These are phyloP conservation scores for Uloborus diversus DNA, from an alignment of 1,140 invertebrate species.

Conservation along the genomic window DNA sequence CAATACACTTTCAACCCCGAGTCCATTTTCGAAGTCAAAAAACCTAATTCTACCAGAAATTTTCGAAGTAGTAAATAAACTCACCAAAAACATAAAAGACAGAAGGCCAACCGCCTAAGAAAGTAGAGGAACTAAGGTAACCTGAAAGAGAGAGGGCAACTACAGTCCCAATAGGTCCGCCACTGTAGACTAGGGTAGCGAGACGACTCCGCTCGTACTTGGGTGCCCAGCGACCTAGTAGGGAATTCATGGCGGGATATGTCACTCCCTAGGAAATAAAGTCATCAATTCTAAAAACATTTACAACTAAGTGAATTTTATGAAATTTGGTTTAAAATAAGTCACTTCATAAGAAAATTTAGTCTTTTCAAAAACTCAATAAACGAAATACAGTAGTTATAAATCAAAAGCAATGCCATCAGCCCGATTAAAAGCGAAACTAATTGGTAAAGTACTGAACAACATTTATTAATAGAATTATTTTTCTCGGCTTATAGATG, in stretches of 20 bases:
- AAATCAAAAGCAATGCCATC: too few species aligned
- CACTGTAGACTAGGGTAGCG: conserved; percentile 78
- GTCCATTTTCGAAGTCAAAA: too few species aligned
- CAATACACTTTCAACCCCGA: too few species aligned
- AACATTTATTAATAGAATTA: too few species aligned
- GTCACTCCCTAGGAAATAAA: conserved; percentile 77
- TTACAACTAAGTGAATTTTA: not conserved
- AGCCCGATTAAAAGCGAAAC: too few species aligned
- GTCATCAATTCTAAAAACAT: not conserved
- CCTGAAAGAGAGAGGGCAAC: conserved; percentile 80
- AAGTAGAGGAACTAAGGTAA: conserved; percentile 70
- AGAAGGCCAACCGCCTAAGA: conserved; percentile 79
- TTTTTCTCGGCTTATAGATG: too few species aligned
- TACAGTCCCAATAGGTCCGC: conserved; percentile 83
- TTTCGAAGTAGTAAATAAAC: too few species aligned
- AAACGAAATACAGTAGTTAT: too few species aligned
- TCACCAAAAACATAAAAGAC: conserved; percentile 90
- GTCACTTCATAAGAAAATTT: too few species aligned
- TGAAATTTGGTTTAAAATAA: not conserved
- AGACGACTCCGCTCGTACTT: conserved; percentile 81
- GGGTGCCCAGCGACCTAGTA: conserved; percentile 88
- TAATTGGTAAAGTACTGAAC: too few species aligned
- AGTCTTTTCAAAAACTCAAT: too few species aligned
- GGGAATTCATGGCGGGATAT: conserved; percentile 86
- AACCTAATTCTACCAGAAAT: too few species aligned